Base-by-base conservation (phyloP, 2,888 invertebrate genomes). In the Barypeithes pellucidus region DNA sequence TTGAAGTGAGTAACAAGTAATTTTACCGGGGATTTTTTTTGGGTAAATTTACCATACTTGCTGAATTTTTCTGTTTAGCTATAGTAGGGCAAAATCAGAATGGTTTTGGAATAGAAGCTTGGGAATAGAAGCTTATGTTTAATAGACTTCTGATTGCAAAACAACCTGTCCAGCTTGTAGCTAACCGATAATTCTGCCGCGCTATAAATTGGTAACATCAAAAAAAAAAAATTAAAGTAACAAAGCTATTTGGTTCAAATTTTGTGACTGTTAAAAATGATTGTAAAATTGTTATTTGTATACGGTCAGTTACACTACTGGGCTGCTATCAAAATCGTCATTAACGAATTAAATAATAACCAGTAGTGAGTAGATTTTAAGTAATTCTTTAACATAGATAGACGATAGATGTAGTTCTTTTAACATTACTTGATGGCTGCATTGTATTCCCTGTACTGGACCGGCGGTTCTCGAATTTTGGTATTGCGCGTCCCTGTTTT, bases 291-390 rank as follows among this genome's bases (percentile, higher is more conserved):
- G 81, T 81, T 81, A 81, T 78, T 50, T 83, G 85, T 83, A 82
- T 82, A 84, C 83, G 82, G 86, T 84, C 86, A 86, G 85, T 82
- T 83, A 84, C 85, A 86, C 85, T 86, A 84, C 84, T 85, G 85
- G 84, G 83, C 84, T 82, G 82, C 82, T 83, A 81, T 81, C 82
- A 83, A 79, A 83, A 50, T 83, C 85, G 75, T 76, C 82, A 80
- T 81, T 80, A 83, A 83, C 84, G 81, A 72, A 83, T 82, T 83
- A 84, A 82, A 82, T 79, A 81, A 81, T 84, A 80, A 82, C 84
- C 84, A 84, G 85, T 86, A 86, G 86, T 86, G 86, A 86, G 86
- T 86, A 86, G 85, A 75, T 84, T 86, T 85, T 84, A 83, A 83
- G 82, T 84, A 77, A 79, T 78, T 80, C 80, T 75, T 71, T 67